Conservation (phyloP, 2,888 invertebrate genomes). For the Cryptocephalus moraei region DNA sequence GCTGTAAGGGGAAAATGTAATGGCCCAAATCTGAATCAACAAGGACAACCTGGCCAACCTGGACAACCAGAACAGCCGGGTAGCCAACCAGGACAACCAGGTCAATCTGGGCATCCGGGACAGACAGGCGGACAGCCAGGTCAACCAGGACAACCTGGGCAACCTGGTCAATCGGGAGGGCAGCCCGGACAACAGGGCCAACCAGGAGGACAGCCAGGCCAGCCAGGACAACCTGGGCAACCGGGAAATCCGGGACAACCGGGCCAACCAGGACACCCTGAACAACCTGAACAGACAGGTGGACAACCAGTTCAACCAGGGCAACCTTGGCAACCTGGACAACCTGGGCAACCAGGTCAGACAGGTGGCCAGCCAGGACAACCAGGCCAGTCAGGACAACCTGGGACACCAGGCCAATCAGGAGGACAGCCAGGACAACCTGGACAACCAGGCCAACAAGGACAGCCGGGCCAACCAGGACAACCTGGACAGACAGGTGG, state of each 20-base stretch:
- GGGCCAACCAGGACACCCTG: conserved; percentile 2
- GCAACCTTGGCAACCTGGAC: conserved; percentile 1
- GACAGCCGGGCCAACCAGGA: not conserved
- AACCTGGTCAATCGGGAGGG: too few species aligned
- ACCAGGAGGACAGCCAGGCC: conserved; percentile 31
- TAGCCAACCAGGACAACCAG: conserved; percentile 6
- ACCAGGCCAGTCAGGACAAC: not conserved
- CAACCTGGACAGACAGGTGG: not conserved
- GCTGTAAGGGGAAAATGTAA: conserved; percentile 35
- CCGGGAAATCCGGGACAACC: too few species aligned
- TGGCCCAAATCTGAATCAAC: conserved; percentile 3
- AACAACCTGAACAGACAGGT: conserved; percentile 1
- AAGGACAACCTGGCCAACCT: conserved; percentile 9
- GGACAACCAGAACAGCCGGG: not conserved
- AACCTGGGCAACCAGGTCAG: not conserved
- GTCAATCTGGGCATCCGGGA: not conserved
- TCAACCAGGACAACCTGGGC: too few species aligned
- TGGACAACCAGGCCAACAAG: not conserved
- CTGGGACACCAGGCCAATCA: too few species aligned
- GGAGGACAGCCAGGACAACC: too few species aligned
- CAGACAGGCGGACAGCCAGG: not conserved
- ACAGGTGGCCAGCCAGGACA: not conserved
- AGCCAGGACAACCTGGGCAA: conserved; percentile 9
- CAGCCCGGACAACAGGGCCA: conserved; percentile 32
- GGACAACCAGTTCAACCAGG: conserved; percentile 5